Conservation (phyloP, 2,113 vertebrate species). For the Ptychochromis oligacanthus region DNA sequence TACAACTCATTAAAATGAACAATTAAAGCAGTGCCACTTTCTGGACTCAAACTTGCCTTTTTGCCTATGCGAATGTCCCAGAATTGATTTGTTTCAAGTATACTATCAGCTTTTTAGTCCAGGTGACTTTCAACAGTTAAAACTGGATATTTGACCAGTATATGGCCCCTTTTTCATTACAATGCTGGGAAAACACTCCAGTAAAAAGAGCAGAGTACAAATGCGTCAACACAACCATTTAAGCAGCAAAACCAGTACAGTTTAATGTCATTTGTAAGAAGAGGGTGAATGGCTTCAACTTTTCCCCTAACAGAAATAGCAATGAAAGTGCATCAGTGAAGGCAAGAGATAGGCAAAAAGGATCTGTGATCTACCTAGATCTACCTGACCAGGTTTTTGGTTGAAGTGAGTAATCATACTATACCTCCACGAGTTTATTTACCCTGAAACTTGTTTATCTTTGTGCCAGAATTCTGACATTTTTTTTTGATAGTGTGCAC, state of each 20-base stretch:
- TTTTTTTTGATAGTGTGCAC: conserved; percentile 21
- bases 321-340: conserved; percentile 13
- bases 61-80: not conserved
- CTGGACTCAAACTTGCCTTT: not conserved
- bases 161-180: conserved; percentile 5
- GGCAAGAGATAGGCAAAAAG: not conserved
- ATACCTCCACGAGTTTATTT: not conserved
- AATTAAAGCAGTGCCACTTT: not conserved
- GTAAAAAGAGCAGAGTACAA: not conserved
- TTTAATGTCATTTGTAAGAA: not conserved
- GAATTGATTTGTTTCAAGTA: conserved; percentile 22
- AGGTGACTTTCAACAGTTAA: conserved; percentile 34
- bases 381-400: not conserved
- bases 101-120: not conserved
- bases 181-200: conserved; percentile 30
- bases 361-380: not conserved
- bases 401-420: not conserved
- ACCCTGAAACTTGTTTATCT: not conserved
- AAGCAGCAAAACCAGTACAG: not conserved
- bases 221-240: not conserved
- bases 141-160: conserved; percentile 39
- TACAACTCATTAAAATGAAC: not conserved
- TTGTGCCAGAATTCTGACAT: conserved; percentile 2
- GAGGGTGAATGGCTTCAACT: not conserved
- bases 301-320: conserved; percentile 11